Base-by-base conservation (phyloP, 2,797 vertebrate species). In the Chloroceryle inda region DNA sequence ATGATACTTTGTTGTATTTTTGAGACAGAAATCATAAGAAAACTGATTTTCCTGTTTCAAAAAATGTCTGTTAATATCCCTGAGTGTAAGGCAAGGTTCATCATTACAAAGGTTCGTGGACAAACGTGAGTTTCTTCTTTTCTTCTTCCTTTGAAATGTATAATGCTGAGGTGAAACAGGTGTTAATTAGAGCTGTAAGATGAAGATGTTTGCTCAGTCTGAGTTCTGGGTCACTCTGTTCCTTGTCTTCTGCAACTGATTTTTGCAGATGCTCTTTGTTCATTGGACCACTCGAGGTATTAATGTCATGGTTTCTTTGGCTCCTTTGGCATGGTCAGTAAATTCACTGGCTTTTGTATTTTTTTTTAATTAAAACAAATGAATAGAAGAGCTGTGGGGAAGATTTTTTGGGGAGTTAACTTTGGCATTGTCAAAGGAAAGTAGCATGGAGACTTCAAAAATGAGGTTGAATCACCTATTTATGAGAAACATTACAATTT, bases 1-100 rank as follows among this genome's bases (percentile, higher is more conserved):
- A 85, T 23, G n/a, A n/a, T n/a, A 35, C 55, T 73, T 85, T 85
- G 47, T 55, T 79, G 40, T 74, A 56, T 80, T 91, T 82, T 27
- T 52, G 61, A 77, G 68, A 61, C 61, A 81, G 45, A 42, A 73
- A 79, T 80, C 52, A 33, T 40, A 74, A 74, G 44, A 76, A 71
- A 94, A 71, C 8, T 44, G 37, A 2, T 66, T 91, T 95, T 74
- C 64, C 69, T 71, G 8, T 88, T 49, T 82, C 45, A 63, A 49
- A 49, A 89, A 44, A 29, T 87, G 42, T 53, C 47, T 62, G 84
- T 21, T 55, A 62, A n/a, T 16, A 21, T 26, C 6, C 0, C 15
- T 29, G 50, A 37, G n/a, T 10, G 31, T 63, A 87, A 38, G 29
- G 14, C n/a, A 66, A 73, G 24, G 16, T 11, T 14, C 23, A 4